A percentile compares a stretch with the other conserved stretches of the same genome.
Conservation (phyloP, 2,113 vertebrate genomes). For the Chamaetylas fuelleborni region DNA sequence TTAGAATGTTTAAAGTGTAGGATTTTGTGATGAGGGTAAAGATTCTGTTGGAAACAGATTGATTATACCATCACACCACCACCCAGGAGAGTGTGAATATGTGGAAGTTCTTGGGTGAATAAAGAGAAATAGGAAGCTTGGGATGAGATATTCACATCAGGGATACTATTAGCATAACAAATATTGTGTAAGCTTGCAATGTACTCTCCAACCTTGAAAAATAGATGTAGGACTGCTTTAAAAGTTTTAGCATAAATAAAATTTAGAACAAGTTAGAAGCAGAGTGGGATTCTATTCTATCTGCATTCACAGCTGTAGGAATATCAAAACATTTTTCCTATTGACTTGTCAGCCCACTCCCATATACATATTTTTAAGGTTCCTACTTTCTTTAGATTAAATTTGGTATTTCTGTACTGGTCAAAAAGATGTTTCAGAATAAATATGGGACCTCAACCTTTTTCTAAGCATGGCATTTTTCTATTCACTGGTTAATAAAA, state of each 20-base stretch:
- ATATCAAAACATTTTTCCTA: not conserved
- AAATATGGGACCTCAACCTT: not conserved
- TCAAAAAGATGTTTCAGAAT: not conserved
- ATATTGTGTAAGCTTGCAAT: rapidly evolving
- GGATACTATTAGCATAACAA: not conserved
- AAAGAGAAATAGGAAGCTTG: not conserved
- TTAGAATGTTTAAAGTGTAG: not conserved
- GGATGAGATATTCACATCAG: not conserved
- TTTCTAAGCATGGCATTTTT: not conserved
- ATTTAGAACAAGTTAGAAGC: not conserved
- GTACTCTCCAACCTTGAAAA: not conserved
- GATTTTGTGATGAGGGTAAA: not conserved
- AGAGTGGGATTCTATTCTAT: not conserved
- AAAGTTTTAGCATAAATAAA: not conserved
- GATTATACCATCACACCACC: rapidly evolving
- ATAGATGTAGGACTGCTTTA: rapidly evolving
- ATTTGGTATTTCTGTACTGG: not conserved
- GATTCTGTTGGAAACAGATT: not conserved
- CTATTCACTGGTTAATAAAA: not conserved
- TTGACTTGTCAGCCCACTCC: not conserved
- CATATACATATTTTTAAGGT: not conserved
- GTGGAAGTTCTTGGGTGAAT: not conserved
- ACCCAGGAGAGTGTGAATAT: not conserved
- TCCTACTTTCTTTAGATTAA: not conserved
- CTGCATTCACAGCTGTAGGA: not conserved